A percentile compares a stretch with the other conserved stretches of the same genome.
phyloP scores from a whole-genome alignment of 2,113 vertebrate genomes.

The Orthochromis malagaraziensis region DNA sequence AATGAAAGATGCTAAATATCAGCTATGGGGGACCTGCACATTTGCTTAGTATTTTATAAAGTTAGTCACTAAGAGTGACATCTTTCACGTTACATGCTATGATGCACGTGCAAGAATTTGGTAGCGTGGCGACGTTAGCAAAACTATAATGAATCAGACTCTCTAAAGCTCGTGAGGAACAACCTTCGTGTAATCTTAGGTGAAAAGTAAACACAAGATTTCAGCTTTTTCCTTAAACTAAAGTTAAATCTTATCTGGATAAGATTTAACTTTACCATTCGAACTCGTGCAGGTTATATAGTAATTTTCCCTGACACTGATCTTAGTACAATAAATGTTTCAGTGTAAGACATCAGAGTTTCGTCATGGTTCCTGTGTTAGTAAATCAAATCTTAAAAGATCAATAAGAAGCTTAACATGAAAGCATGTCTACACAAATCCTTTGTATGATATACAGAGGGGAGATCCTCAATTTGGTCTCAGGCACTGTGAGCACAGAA shows the following conservation, averaged over 20 bases:
- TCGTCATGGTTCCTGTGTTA: not conserved
- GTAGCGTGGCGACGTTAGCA: not conserved
- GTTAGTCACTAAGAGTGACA: rapidly evolving
- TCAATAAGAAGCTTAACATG: not conserved
- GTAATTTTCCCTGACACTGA: not conserved
- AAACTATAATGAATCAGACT: not conserved
- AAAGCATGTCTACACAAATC: not conserved
- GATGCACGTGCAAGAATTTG: not conserved
- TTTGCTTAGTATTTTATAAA: not conserved
- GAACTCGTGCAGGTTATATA: rapidly evolving
- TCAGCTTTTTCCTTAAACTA: not conserved
- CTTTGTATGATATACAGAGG: not conserved
- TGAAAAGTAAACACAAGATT: not conserved
- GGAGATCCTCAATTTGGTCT: not conserved
- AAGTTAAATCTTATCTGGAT: not conserved
- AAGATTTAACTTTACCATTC: not conserved
- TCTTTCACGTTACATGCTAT: not conserved
- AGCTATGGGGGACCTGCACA: rapidly evolving
- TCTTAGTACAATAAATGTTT: not conserved
- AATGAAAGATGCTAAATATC: not conserved
- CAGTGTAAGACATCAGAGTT: not conserved
- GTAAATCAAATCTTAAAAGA: not conserved
- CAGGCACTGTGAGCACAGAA: not conserved
- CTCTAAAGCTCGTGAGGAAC: not conserved
- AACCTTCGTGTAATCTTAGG: not conserved